Conservation (phyloP, 2,888 invertebrate genomes). For the Conus canariensis region DNA sequence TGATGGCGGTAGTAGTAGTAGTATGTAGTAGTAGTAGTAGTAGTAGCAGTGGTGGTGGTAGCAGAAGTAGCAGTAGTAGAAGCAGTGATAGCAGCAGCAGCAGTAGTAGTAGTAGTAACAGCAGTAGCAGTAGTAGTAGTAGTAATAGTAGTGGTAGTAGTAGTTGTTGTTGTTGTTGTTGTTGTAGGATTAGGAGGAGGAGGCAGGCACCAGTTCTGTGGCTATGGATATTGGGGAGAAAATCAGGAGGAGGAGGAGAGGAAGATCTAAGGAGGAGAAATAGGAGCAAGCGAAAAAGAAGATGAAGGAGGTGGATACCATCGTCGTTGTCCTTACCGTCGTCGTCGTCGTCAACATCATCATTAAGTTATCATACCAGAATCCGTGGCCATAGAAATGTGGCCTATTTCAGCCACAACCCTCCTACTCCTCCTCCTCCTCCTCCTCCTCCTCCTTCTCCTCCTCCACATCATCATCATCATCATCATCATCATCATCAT, state of each 20-base stretch:
- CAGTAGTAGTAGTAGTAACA: no score
- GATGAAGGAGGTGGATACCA: not conserved
- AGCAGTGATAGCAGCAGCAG: no score
- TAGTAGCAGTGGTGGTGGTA: no score
- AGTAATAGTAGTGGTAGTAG: no score
- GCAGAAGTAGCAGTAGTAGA: no score
- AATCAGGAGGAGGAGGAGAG: not conserved
- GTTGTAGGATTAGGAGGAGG: no score
- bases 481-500: constrained; percentile 47
- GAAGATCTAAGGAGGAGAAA: not conserved
- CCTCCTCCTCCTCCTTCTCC: constrained; percentile 47
- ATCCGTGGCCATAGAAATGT: not conserved
- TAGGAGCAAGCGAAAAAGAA: not conserved
- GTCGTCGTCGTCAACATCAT: not conserved
- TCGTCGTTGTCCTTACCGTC: not conserved
- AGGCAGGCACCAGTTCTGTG: no score
- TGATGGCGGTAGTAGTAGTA: no score
- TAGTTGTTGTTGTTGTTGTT: no score
- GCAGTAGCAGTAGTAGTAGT: no score
- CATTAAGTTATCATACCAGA: not conserved
- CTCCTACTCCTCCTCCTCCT: constrained; percentile 51
- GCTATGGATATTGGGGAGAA: no score
- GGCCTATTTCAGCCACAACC: constrained; percentile 7
- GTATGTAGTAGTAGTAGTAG: no score
- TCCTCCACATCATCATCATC: constrained; percentile 41